Conservation (phyloP, 2,113 vertebrate genomes). For the Melanotaenia duboulayi region DNA sequence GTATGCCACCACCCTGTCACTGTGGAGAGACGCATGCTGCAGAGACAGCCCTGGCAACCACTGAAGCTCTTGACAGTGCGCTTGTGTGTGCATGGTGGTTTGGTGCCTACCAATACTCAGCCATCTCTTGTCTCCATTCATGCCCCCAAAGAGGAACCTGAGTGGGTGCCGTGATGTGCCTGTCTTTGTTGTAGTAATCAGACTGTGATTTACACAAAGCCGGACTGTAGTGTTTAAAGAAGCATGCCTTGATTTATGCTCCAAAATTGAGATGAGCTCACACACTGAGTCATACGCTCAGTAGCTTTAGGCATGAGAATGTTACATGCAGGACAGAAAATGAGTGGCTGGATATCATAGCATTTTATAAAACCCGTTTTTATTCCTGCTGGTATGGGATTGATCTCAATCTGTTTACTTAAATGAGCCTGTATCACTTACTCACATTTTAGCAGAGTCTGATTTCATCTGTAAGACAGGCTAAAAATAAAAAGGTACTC, state of each 20-base stretch:
- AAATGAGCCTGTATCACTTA: neutral
- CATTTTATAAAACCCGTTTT: constrained; percentile 19
- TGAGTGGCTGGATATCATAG: constrained; percentile 19
- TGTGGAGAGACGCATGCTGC: constrained; percentile 30
- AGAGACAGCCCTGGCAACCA: constrained; percentile 13
- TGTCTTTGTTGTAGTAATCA: constrained; percentile 40
- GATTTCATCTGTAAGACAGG: constrained; percentile 15
- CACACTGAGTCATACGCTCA: constrained; percentile 41
- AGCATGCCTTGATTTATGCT: constrained; percentile 12
- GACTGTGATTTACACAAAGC: constrained; percentile 31
- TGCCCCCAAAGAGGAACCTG: constrained; percentile 33
- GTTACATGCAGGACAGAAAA: constrained; percentile 29
- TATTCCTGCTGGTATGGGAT: neutral
- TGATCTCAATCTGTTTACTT: constrained; percentile 7
- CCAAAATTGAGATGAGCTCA: constrained; percentile 43
- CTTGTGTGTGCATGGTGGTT: constrained; percentile 8
- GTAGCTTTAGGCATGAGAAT: constrained; percentile 16
- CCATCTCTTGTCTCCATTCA: constrained; percentile 24
- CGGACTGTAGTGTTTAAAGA: constrained; percentile 2
- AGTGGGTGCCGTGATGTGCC: constrained; percentile 27
- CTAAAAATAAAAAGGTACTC: constrained; percentile 27
- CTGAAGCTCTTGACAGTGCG: constrained; percentile 13
- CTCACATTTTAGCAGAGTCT: constrained; percentile 5
- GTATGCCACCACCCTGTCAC: constrained; percentile 47
- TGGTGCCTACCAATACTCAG: constrained; percentile 22